Percentiles rank a stretch among this genome's conserved stretches.
phyloP scores from a whole-genome alignment of 2,888 invertebrate species.

The Cylloceria caligata region DNA sequence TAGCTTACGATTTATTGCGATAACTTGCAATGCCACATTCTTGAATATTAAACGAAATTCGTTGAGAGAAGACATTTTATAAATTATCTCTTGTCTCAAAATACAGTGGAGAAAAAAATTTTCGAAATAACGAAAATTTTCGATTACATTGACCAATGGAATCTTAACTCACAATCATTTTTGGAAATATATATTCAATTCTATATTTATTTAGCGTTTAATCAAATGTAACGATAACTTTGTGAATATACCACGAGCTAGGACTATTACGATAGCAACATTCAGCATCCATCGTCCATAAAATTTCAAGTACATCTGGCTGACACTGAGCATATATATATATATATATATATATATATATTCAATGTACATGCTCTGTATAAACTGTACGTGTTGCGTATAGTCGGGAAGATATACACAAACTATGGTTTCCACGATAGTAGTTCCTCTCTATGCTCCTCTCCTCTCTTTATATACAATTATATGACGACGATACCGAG shows the following conservation, averaged over 20 bases:
- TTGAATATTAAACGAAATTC: no score
- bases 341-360: conserved; percentile 3
- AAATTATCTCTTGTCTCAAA: no score
- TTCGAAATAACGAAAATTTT: no score
- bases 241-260: conserved; percentile 3
- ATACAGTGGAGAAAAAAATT: no score
- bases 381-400: not conserved
- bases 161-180: no score
- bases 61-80: no score
- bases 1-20: no score
- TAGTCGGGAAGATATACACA: not conserved
- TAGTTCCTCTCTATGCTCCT: conserved; percentile 18
- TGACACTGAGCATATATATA: conserved; percentile 22
- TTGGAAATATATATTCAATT: no score
- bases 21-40: no score
- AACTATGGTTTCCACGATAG: conserved; percentile 50
- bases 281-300: not conserved
- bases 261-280: not conserved
- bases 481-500: conserved; percentile 21
- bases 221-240: not conserved
- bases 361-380: not conserved
- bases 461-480: conserved; percentile 26
- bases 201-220: not conserved
- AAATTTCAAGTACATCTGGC: conserved; percentile 38
- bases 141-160: no score